phyloP scores from a whole-genome alignment of 1,140 invertebrate genomes.

The Bombus cullumanus region DNA sequence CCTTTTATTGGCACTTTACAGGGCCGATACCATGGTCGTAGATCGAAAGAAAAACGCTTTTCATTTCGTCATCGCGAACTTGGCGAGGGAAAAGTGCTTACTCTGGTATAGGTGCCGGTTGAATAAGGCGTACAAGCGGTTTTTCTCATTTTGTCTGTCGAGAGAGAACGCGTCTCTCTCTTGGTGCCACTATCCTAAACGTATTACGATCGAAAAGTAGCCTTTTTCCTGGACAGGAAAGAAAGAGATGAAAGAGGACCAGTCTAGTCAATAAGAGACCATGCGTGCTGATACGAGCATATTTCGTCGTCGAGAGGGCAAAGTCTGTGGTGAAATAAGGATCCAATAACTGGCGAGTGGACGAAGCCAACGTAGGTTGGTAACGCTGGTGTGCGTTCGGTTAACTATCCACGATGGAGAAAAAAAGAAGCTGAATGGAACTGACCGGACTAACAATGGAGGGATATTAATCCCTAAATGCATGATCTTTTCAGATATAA shows the following conservation, averaged over 20 bases:
- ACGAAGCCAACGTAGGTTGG: conserved; percentile 10
- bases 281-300: conserved; percentile 77
- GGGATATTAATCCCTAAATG: not conserved
- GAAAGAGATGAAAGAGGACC: conserved; percentile 25
- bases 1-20: conserved; percentile 27
- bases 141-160: conserved; percentile 47
- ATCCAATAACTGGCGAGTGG: conserved; percentile 71
- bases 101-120: not conserved
- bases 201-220: conserved; percentile 56
- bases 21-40: not conserved
- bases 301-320: conserved; percentile 73
- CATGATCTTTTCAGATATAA: no score
- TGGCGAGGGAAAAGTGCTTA: conserved; percentile 37
- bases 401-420: conserved; percentile 31
- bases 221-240: not conserved
- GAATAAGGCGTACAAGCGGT: conserved; percentile 27
- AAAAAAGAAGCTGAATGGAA: no score
- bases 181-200: conserved; percentile 39
- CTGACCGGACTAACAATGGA: not conserved
- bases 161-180: conserved; percentile 9
- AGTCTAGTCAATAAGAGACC: conserved; percentile 70
- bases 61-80: conserved; percentile 29
- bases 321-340: conserved; percentile 73
- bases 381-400: not conserved
- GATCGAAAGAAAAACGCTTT: conserved; percentile 36